A percentile compares a stretch with the other conserved stretches of the same genome.
Conservation (phyloP, 1,140 invertebrate genomes). For the Zaprionus camerounensis region DNA sequence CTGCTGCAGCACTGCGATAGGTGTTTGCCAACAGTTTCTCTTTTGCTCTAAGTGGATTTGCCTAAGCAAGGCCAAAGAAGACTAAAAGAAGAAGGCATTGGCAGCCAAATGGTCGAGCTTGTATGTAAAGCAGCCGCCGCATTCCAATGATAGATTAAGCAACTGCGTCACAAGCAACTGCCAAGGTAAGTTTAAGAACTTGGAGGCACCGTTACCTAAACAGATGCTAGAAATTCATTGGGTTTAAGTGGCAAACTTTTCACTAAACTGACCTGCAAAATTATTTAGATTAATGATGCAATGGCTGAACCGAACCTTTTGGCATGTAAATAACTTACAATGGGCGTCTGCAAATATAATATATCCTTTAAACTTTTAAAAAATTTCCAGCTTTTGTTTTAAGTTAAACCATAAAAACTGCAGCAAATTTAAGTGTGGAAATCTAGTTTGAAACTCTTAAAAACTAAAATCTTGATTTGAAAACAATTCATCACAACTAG, state of each 20-base stretch:
- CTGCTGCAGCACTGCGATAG: constrained; percentile 12
- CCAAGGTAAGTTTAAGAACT: constrained; percentile 11
- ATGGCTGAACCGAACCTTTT: neutral
- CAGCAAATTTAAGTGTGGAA: too few relatives aligned
- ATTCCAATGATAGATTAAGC: constrained; percentile 43
- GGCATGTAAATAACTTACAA: neutral
- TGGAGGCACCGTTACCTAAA: neutral
- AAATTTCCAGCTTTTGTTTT: neutral
- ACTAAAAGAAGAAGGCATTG: neutral
- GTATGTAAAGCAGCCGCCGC: constrained; percentile 25
- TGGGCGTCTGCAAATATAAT: neutral
- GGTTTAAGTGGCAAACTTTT: constrained; percentile 33
- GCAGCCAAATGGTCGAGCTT: constrained; percentile 21
- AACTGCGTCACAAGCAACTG: constrained; percentile 16
- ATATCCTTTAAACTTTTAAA: neutral
- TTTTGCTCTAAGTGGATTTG: constrained; percentile 24
- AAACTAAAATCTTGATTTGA: too few relatives aligned
- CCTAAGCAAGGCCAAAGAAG: constrained; percentile 21
- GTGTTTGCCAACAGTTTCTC: constrained; percentile 11
- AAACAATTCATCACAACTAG: too few relatives aligned
- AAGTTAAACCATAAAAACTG: neutral
- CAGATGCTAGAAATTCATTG: constrained; percentile 31
- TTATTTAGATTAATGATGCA: constrained; percentile 32
- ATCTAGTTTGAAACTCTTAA: too few relatives aligned
- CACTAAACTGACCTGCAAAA: constrained; percentile 28